phyloP scores from a whole-genome alignment of 2,113 vertebrate genomes.

The Corythornis madagascariensis region DNA sequence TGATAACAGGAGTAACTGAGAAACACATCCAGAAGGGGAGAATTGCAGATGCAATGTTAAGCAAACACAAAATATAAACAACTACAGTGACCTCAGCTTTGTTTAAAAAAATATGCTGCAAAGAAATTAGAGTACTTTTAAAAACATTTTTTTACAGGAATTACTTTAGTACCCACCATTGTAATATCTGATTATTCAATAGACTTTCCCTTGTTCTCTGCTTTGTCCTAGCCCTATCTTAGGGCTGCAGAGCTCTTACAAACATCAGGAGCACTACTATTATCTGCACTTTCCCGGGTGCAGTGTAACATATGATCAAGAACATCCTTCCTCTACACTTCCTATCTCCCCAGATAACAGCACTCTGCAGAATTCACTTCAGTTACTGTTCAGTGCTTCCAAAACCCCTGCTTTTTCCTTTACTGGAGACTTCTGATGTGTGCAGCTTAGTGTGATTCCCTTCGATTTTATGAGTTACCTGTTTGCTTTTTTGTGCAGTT shows the following conservation, averaged over 20 bases:
- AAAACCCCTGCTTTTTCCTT: background rate
- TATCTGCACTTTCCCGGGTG: slow-evolving; percentile 19
- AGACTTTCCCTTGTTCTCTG: background rate
- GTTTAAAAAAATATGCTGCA: background rate
- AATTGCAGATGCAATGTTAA: background rate
- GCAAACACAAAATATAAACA: background rate
- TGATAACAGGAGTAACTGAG: background rate
- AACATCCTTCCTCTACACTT: slow-evolving; percentile 15
- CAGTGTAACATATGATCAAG: background rate
- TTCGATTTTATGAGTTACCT: background rate
- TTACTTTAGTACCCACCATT: background rate
- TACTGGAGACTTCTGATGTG: background rate
- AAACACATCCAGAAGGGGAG: background rate
- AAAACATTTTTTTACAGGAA: background rate
- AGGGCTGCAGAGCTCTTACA: background rate
- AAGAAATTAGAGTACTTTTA: background rate
- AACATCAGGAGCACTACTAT: background rate
- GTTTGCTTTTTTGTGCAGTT: background rate
- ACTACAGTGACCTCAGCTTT: background rate
- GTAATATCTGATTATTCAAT: background rate
- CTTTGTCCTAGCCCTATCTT: background rate
- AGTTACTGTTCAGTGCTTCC: background rate
- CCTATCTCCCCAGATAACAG: background rate
- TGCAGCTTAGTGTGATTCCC: background rate
- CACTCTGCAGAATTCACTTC: background rate